Evolutionary conservation across 2,113 vertebrate genomes (phyloP), one percentile per base, ranked within the genome.

Genomic region (Chionomys nivalis): DNA sequence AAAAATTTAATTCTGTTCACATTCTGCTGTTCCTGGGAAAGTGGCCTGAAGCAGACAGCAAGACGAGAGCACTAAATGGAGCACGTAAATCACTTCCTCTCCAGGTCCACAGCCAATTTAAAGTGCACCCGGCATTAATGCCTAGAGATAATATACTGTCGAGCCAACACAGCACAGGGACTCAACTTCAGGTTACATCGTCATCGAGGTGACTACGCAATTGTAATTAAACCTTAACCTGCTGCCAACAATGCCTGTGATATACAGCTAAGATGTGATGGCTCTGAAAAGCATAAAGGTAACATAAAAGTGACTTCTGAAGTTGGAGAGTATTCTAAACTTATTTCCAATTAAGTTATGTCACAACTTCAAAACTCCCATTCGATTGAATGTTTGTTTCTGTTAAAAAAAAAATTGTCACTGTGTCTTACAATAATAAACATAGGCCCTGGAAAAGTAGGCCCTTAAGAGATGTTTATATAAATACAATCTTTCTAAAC

Each of bases 171-270:
- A 97, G 98, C 94, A 97, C 94, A 98, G 97, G 97, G 91, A 98
- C 94, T 97, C 96, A 68, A 97, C 98, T 98, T 98, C 97, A 97
- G 97, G 98, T 98, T 96, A 98, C 92, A 98, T 96, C 95, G 90
- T 66, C 87, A 97, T 97, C 95, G 90, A 97, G 49, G 49, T 49
- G 49, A 98, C 98, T 63, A 14, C 78, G 83, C 98, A 98, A 98
- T 99, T 98, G 98, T 97, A 98, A 98, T 99, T 98, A 99, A 98
- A 98, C 98, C 98, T 99, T 98, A 99, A 98, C 98, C 98, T 98
- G 94, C 96, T 97, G 97, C 98, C 96, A 49, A 0, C 98, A 96
- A 65, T 94, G 96, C 94, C 97, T 97, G 97, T 97, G 98, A 98
- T 96, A 98, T 98, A 98, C 81, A 98, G 96, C 97, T 94, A 82